These are phyloP conservation scores for Spilarctia lutea DNA, from an alignment of 2,888 invertebrate species.

Conservation along the genomic window DNA sequence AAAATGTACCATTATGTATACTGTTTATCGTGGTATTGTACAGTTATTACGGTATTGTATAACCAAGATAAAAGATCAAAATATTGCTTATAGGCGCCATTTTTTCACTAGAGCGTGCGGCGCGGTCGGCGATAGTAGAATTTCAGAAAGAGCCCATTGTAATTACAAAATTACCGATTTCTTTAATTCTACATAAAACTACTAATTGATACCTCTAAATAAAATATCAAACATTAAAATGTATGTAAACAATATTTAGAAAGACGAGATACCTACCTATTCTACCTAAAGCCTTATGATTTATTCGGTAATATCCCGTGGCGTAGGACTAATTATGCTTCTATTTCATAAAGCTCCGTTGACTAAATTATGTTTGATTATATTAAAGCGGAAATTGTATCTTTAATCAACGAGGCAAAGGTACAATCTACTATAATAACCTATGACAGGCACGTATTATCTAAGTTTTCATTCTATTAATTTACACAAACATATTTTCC, in stretches of 20 bases:
- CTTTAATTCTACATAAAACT: neutral
- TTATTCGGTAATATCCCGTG: constrained; percentile 19
- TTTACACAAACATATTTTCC: neutral
- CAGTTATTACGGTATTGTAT: neutral
- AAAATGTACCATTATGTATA: neutral
- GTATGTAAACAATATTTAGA: neutral
- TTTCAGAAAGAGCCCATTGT: neutral
- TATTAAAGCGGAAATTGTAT: constrained; percentile 45
- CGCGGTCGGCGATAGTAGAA: neutral
- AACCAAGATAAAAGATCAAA: neutral
- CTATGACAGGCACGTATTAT: neutral
- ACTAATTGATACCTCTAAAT: neutral
- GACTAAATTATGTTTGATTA: constrained; percentile 27
- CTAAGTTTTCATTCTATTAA: neutral
- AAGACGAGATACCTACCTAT: constrained; percentile 25
- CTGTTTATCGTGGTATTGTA: neutral
- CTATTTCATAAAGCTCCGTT: constrained; percentile 37
- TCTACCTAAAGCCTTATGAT: constrained; percentile 6
- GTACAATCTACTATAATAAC: constrained; percentile 23
- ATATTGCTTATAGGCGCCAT: neutral
- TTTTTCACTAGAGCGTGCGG: neutral
- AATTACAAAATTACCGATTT: neutral
- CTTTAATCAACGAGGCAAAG: constrained; percentile 25
- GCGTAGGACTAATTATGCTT: constrained; percentile 20
- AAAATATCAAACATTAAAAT: neutral